phyloP scores from a whole-genome alignment of 2,797 vertebrate species.

The Pseudocheirus occidentalis region DNA sequence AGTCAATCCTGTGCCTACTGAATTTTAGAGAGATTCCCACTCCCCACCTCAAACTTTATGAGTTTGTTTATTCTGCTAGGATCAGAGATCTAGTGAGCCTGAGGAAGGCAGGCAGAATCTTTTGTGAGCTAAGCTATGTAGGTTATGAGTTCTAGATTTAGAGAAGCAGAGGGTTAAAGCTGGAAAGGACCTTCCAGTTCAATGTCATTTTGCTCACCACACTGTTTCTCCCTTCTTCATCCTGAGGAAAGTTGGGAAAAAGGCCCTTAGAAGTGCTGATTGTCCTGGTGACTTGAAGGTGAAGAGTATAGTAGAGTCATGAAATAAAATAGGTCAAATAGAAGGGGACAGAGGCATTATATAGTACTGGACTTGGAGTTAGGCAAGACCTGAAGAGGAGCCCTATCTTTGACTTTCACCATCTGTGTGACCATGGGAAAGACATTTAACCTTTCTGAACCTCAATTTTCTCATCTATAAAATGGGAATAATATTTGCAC shows the following conservation, averaged over 20 bases:
- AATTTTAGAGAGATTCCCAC: neutral
- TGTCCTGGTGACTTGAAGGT: neutral
- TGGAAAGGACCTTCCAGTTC: neutral
- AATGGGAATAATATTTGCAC: neutral
- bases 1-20: neutral
- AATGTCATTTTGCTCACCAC: neutral
- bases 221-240: neutral
- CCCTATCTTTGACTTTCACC: neutral
- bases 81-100: neutral
- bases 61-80: neutral
- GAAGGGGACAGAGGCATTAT: neutral
- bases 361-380: neutral
- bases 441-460: neutral
- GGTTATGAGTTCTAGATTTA: neutral
- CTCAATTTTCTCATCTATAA: neutral
- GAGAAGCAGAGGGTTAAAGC: neutral
- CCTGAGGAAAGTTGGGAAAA: neutral
- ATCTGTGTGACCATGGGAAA: neutral
- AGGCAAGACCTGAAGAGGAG: neutral
- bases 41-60: neutral
- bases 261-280: neutral
- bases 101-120: neutral
- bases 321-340: neutral
- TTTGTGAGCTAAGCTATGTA: constrained; percentile 13
- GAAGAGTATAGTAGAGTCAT: neutral